Base-by-base conservation (phyloP, 2,113 vertebrate genomes). In the Barbus barbus region DNA sequence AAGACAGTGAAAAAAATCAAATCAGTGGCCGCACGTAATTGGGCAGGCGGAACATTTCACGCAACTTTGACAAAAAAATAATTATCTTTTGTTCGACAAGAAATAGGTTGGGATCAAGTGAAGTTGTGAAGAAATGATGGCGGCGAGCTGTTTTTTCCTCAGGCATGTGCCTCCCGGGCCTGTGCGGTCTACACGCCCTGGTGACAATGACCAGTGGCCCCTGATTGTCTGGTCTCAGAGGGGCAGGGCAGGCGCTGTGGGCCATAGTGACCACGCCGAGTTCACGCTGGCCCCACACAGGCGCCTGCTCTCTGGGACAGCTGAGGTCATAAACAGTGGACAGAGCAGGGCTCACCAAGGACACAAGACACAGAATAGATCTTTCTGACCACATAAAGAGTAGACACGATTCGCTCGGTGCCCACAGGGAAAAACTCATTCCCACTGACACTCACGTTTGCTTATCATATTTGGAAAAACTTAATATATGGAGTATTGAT, bases 211-310 rank as follows among this genome's bases (percentile, higher is more conserved):
- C 82, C 76, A 80, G 61, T 69, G 88, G 83, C 86, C 85, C 86
- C 71, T 85, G 24, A 44, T 65, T 60, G 41, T 78, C 88, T 87
- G 84, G 36, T 33, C 81, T 61, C 48, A 33, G 65, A 91, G 86
- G 87, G 82, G 80, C 86, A 61, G 80, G 84, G 85, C 78, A 36
- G 87, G 86, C 41, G 31, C 41, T 60, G 76, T 78, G 81, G 85
- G 53, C 75, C 48, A 38, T 60, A 36, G 48, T 86, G 81, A 83
- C 81, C 80, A 31, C 72, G 80, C 73, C 77, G 86, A 89, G 91
- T 90, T 90, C 88, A 88, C 85, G 88, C 79, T 78, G 85, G 90
- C 91, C 90, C 91, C 88, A 92, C 89, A 89, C 26, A 91, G 93
- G 92, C 91, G 90, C 91, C 92, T 93, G 81, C 60, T 53, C 85